Evolutionary conservation across 2,888 invertebrate genomes (phyloP).

Genomic region (Silvanus unidentatus): DNA sequence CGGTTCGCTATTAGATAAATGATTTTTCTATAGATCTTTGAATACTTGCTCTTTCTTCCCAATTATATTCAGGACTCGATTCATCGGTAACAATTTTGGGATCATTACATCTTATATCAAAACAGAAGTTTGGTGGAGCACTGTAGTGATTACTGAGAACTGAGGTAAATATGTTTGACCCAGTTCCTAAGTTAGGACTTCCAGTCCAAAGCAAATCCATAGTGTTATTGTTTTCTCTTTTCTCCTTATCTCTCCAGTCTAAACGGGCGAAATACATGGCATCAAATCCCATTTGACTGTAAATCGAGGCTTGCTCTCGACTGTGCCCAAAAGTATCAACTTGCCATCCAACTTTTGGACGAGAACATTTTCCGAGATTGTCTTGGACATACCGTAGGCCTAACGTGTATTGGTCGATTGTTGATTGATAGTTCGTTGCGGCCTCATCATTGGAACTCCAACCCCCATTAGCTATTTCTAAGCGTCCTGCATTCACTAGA

Average conservation of each 20-base stretch:
- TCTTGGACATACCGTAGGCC: slow-evolving; percentile 62
- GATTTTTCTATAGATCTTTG: too few relatives aligned
- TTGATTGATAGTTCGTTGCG: slow-evolving; percentile 60
- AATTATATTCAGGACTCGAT: slow-evolving; percentile 59
- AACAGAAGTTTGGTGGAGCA: slow-evolving; percentile 56
- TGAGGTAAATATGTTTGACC: slow-evolving; percentile 1
- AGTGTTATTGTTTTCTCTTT: slow-evolving; percentile 52
- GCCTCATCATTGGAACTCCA: slow-evolving; percentile 62
- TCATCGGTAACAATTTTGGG: slow-evolving; percentile 60
- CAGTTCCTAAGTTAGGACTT: slow-evolving; percentile 42
- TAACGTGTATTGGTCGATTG: slow-evolving; percentile 66
- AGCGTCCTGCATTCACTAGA: slow-evolving; percentile 55
- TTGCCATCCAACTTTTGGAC: slow-evolving; percentile 74
- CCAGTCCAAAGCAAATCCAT: slow-evolving; percentile 68
- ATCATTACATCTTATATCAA: slow-evolving; percentile 55
- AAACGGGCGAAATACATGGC: slow-evolving; percentile 64
- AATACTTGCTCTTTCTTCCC: slow-evolving; percentile 54
- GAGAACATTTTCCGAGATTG: slow-evolving; percentile 64
- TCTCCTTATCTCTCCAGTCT: slow-evolving; percentile 59
- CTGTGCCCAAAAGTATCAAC: slow-evolving; percentile 82
- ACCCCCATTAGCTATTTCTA: slow-evolving; percentile 57
- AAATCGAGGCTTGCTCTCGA: slow-evolving; percentile 61
- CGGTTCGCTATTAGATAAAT: background rate
- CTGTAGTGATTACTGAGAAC: slow-evolving; percentile 44
- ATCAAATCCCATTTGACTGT: slow-evolving; percentile 63